Evolutionary conservation across 2,888 invertebrate species (phyloP), one percentile per base, ranked within the genome.

Genomic region (Melanostoma mellinum): DNA sequence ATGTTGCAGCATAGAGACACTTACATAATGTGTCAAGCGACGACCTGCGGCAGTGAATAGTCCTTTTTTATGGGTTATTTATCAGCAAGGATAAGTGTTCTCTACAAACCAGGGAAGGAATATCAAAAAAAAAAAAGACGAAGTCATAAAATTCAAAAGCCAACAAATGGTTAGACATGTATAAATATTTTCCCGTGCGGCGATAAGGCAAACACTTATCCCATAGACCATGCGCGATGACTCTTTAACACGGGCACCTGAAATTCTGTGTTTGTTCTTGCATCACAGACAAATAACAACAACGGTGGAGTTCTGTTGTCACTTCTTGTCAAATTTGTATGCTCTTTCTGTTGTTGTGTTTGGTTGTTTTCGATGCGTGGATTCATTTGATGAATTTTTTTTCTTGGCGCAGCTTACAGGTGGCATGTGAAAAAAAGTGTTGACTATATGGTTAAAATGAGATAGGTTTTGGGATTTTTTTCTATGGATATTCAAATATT

Each of bases 231-330:
- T 67, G 76, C 52, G 53, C 76, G 55, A 42, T 44, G 69, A 44
- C 69, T 69, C 63, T 63, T 71, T 63, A 42, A 71, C 76, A 77
- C 76, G 63, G 76, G 69, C 76, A 77, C 76, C 76, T 77, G 48
- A 63, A 63, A 35, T 42, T 63, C 33, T 40, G 55, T 71, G 71
- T 77, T 77, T 77, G 56, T 36, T 40, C 69, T 56, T 63, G 30
- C 76, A 61, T 61, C 69, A 61, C 55, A 53, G 46, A 38, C 60
- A 76, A 76, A 71, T 38, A 63, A 36, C 35, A 60, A 61, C 40
- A 53, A 8, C 36, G 38, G 33, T 55, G 53, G 60, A 44, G 44
- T 53, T 52, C 68, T 53, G 60, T 53, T 60, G 75, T 68, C 60
- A 68, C 20, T 76, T 76, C 20, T 20, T 20, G 60, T 68, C 75